Percentiles rank a stretch among this genome's conserved stretches.
phyloP scores from a whole-genome alignment of 1,140 invertebrate genomes.

The Andrena cerasifolii region DNA sequence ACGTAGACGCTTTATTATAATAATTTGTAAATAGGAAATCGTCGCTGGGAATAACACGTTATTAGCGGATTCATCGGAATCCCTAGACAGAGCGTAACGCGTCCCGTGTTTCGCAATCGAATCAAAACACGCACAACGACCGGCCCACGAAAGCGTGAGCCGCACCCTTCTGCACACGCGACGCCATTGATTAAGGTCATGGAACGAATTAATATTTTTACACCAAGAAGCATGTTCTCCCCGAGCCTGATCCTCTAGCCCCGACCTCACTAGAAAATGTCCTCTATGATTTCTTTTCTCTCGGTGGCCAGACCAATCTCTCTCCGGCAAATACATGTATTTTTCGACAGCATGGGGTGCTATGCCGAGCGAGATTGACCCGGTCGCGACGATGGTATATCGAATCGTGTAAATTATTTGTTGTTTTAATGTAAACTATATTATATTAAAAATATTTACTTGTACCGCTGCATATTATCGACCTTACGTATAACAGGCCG shows the following conservation, averaged over 20 bases:
- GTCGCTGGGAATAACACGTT: background rate
- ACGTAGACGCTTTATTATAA: constrained; percentile 37
- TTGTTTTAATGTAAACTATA: constrained; percentile 74
- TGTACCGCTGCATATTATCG: constrained; percentile 68
- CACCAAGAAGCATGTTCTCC: constrained; percentile 3
- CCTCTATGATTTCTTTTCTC: constrained; percentile 15
- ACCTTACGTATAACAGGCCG: constrained; percentile 56
- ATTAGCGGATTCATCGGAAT: background rate
- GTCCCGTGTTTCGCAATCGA: background rate
- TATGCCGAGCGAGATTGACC: constrained; percentile 64
- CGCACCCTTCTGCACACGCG: constrained; percentile 36
- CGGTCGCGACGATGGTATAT: constrained; percentile 43
- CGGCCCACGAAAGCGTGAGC: background rate
- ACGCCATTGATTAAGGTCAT: constrained; percentile 31
- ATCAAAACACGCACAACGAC: constrained; percentile 28
- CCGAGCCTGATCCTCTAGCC: background rate
- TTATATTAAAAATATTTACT: constrained; percentile 67
- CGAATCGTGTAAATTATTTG: constrained; percentile 76
- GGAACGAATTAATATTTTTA: constrained; percentile 41
- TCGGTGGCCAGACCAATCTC: constrained; percentile 14
- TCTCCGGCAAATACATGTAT: constrained; percentile 50
- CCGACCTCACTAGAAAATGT: constrained; percentile 6
- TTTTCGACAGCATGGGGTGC: constrained; percentile 66
- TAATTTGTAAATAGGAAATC: constrained; percentile 57
- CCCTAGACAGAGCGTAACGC: background rate